These are phyloP conservation scores for Dicyrtomina minuta DNA, from an alignment of 2,888 invertebrate genomes.

Conservation along the genomic window DNA sequence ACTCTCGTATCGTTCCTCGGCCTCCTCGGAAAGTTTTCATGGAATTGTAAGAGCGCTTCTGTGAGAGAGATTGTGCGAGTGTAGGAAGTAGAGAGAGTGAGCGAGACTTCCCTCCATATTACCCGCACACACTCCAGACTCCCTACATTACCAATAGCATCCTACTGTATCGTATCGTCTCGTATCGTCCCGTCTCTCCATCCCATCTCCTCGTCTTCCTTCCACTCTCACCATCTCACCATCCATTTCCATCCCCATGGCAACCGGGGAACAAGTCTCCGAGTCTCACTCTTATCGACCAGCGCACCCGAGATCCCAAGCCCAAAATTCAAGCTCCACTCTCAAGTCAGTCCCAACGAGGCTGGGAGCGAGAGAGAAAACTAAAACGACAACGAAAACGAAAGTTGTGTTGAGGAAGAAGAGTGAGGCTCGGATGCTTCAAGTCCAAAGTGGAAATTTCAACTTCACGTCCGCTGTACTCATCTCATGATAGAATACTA, in stretches of 20 bases:
- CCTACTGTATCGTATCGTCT: no score
- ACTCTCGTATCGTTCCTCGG: no score
- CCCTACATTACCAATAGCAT: no score
- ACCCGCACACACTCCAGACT: constrained; percentile 1
- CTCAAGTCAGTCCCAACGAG: constrained; percentile 12
- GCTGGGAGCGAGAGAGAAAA: constrained; percentile 3
- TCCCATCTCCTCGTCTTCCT: constrained; percentile 9
- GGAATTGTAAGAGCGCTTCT: no score
- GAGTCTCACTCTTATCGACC: constrained; percentile 31
- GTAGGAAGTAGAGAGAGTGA: not conserved
- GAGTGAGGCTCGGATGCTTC: no score
- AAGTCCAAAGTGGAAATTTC: not conserved
- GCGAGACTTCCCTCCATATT: no score
- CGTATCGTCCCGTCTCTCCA: no score
- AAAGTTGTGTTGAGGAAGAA: not conserved
- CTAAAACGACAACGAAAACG: constrained; percentile 1
- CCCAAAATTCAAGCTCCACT: constrained; percentile 13
- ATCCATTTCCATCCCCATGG: constrained; percentile 25
- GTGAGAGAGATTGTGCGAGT: not conserved
- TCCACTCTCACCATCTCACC: constrained; percentile 6
- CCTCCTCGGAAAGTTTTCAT: no score
- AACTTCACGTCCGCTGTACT: constrained; percentile 14
- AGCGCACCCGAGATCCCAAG: constrained; percentile 22
- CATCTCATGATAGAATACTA: constrained; percentile 27
- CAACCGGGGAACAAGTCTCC: constrained; percentile 12